Evolutionary conservation across 1,140 invertebrate species (phyloP), one percentile per base, ranked within the genome.

Genomic region (Diabrotica undecimpunctata): DNA sequence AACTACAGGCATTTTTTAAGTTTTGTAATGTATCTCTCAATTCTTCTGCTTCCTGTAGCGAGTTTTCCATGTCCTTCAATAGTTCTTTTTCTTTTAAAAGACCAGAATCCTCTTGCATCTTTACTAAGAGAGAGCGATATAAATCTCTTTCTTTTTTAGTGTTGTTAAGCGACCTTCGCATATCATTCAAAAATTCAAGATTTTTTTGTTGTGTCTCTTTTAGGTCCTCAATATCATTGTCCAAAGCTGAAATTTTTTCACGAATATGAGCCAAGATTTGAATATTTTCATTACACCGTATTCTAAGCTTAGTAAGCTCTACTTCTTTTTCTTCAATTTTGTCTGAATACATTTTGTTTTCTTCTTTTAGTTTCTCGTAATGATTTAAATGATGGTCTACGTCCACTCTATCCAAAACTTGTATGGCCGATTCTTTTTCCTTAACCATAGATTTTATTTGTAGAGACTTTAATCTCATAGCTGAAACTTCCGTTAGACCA

Each of bases 291-390:
- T 62, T 62, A 55, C 75, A 73, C 65, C 73, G 73, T 8, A 37
- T 54, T 55, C 76, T 67, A n/a, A 79, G 53, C 13, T 56, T 64
- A 6, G 64, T 61, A n/a, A 79, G 60, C 60, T 78, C 74, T 58
- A 74, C 72, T 58, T 78, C 75, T 46, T 74, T 62, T 60, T 79
- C 77, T 57, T 79, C 77, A 14, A 78, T 77, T 73, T 73, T 81
- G 68, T 71, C 78, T 69, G 11, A 74, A 65, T 67, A 73, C 68
- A 9, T 79, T 66, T 73, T 75, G 71, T 76, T 81, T 60, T 67
- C 77, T 61, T 54, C 54, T 71, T 67, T 78, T 74, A 67, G 66
- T 63, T 66, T 71, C 73, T 79, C 76, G 51, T 68, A 71, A 63
- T 79, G 72, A 37, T 78, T 72, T 6, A 78, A 66, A 37, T 62